A percentile compares a stretch with the other conserved stretches of the same genome.
Evolutionary conservation across 2,888 invertebrate genomes (phyloP).

Genomic region (Machimus atricapillus): DNA sequence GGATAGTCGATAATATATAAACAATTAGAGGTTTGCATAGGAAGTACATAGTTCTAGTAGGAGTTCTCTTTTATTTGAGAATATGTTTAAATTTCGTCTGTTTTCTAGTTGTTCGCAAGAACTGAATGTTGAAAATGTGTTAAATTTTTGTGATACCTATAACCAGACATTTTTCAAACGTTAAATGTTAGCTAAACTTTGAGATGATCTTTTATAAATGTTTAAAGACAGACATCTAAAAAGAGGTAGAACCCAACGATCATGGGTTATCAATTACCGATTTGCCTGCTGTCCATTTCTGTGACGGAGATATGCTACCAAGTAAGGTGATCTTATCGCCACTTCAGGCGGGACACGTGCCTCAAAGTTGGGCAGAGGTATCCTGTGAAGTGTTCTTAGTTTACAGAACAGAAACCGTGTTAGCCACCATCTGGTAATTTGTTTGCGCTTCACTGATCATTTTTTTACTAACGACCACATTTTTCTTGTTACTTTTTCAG

Average conservation of each 20-base stretch:
- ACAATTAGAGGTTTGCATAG: too few species aligned
- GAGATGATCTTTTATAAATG: too few species aligned
- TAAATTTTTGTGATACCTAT: too few species aligned
- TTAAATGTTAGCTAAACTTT: too few species aligned
- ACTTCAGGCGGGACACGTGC: conserved; percentile 27
- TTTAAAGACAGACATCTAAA: neutral
- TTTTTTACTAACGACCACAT: neutral
- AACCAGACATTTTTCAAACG: too few species aligned
- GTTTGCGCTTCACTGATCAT: neutral
- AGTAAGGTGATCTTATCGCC: neutral
- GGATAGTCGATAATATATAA: too few species aligned
- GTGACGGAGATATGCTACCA: neutral
- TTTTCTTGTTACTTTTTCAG: conserved; percentile 54
- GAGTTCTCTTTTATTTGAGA: too few species aligned
- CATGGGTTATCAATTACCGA: neutral
- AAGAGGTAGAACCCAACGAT: neutral
- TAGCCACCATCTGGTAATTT: neutral
- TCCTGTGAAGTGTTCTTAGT: neutral
- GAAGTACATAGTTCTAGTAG: too few species aligned
- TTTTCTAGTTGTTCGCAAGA: too few species aligned
- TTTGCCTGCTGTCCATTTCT: neutral
- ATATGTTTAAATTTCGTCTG: too few species aligned
- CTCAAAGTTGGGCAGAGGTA: neutral
- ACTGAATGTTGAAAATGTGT: too few species aligned
- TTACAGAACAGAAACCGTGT: neutral